These are phyloP conservation scores for Drosophila longiperda DNA, from an alignment of 2,888 invertebrate species.

Conservation along the genomic window DNA sequence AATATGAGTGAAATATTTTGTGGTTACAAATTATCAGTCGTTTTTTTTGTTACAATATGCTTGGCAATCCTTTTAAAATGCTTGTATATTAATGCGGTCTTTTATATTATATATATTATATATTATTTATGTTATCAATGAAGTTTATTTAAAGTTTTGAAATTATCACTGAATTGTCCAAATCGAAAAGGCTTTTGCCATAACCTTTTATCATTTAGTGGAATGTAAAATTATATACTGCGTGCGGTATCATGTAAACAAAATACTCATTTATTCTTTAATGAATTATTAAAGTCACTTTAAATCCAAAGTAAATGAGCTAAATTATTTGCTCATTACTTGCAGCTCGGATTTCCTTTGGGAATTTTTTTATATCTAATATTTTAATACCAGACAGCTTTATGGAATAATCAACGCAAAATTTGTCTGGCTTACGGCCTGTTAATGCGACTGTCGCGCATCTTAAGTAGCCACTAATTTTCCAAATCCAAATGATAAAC, in stretches of 20 bases:
- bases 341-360: background rate
- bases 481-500: conserved; percentile 54
- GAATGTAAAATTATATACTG: background rate
- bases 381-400: conserved; percentile 3
- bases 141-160: background rate
- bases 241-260: background rate
- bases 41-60: too few species aligned
- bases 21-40: background rate
- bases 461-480: conserved; percentile 72
- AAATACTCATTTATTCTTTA: background rate
- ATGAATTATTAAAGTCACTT: background rate
- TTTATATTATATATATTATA: background rate
- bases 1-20: background rate
- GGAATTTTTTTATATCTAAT: conserved; percentile 1
- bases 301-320: background rate
- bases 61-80: background rate
- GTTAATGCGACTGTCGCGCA: conserved; percentile 49
- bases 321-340: conserved; percentile 1
- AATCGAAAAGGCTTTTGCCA: background rate
- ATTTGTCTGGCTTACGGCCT: conserved; percentile 32
- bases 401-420: conserved; percentile 12
- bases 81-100: too few species aligned
- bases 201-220: background rate
- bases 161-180: background rate
- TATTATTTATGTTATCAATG: background rate